phyloP scores from a whole-genome alignment of 1,140 invertebrate species.

The Battus philenor region DNA sequence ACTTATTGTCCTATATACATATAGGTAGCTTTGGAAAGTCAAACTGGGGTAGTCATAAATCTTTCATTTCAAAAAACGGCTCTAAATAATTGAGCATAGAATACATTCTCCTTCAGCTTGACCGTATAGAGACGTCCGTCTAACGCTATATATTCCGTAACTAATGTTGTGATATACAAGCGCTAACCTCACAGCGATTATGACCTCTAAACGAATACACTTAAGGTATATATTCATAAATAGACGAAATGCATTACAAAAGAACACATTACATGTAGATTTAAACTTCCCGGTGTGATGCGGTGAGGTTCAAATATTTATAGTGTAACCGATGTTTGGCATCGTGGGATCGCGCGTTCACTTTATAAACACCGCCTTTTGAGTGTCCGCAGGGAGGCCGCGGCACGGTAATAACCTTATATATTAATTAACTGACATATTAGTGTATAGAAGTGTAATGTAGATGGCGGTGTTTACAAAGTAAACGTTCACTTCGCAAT shows the following conservation, averaged over 20 bases:
- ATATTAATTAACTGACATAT: conserved; percentile 10
- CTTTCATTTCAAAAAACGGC: conserved; percentile 3
- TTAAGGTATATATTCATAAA: neutral
- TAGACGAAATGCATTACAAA: too few relatives aligned
- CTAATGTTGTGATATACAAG: conserved; percentile 3
- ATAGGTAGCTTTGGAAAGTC: too few relatives aligned
- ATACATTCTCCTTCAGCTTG: neutral
- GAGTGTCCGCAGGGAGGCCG: neutral
- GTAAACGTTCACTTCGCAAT: neutral
- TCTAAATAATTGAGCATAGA: conserved; percentile 1
- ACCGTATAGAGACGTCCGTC: neutral
- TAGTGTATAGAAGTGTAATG: neutral
- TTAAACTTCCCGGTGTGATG: neutral
- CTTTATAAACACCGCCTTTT: conserved; percentile 1
- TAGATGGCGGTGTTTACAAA: conserved; percentile 4
- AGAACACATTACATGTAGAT: too few relatives aligned
- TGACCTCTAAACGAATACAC: neutral
- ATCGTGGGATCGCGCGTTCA: conserved; percentile 22
- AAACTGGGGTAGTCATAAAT: too few relatives aligned
- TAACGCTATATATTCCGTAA: too few relatives aligned
- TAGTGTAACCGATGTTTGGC: conserved; percentile 52
- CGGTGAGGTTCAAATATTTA: conserved; percentile 22
- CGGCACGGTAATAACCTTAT: conserved; percentile 2
- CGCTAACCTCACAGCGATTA: neutral
- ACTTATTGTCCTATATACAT: too few relatives aligned